These are phyloP conservation scores for Carduelis carduelis DNA, from an alignment of 2,797 vertebrate genomes.

Conservation along the genomic window DNA sequence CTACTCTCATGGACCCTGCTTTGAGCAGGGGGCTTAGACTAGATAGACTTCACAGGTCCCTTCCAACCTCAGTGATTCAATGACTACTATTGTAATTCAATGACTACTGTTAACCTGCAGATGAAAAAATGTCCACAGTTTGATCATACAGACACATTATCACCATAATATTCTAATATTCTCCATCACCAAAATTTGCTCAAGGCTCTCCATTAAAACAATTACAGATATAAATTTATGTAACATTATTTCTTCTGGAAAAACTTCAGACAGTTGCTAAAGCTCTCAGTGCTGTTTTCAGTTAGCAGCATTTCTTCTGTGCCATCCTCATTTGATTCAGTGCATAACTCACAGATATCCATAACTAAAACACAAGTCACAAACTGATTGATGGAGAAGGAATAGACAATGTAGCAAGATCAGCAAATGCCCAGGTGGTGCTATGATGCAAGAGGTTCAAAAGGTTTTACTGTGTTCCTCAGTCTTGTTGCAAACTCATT, in stretches of 20 bases:
- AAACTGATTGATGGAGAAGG: not conserved
- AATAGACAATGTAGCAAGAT: not conserved
- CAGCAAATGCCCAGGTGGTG: not conserved
- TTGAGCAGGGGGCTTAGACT: not conserved
- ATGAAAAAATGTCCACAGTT: not conserved
- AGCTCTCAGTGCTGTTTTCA: not conserved
- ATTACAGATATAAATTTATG: not conserved
- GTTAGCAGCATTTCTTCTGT: not conserved
- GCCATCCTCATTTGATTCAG: not conserved
- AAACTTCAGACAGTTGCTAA: not conserved
- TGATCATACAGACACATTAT: not conserved
- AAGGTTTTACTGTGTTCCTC: not conserved
- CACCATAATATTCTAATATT: not conserved
- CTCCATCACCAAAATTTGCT: not conserved
- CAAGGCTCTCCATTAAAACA: not conserved
- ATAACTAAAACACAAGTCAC: not conserved
- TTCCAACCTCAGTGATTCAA: not conserved
- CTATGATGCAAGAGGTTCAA: not conserved
- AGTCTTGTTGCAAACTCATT: not conserved
- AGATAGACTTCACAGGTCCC: not conserved
- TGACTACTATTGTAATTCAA: not conserved
- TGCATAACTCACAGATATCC: not conserved
- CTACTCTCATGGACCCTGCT: not conserved
- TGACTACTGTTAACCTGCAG: not conserved
- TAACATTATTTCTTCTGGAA: not conserved